Conservation (phyloP, 1,140 invertebrate genomes). For the Bombus confusus region DNA sequence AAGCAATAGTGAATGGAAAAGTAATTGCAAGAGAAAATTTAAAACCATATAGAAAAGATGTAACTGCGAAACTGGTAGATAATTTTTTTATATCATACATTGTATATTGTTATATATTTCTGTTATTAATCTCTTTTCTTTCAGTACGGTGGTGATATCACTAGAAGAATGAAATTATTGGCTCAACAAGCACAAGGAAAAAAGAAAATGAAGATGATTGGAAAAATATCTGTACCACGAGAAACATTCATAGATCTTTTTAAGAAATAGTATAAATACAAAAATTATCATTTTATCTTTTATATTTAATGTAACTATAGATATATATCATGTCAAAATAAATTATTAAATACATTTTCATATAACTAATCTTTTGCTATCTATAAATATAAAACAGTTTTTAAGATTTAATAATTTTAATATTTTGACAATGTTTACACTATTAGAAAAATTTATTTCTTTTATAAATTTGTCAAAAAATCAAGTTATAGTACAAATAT, state of each 20-base stretch:
- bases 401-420: neutral
- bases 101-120: constrained; percentile 19
- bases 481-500: neutral
- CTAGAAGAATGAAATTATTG: constrained; percentile 93
- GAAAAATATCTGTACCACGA: constrained; percentile 94
- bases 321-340: neutral
- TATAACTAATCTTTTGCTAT: neutral
- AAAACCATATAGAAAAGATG: constrained; percentile 95
- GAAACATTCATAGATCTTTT: constrained; percentile 97
- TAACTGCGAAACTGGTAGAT: constrained; percentile 95
- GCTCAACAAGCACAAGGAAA: constrained; percentile 96
- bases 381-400: constrained; percentile 8
- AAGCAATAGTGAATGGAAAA: constrained; percentile 92
- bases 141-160: constrained; percentile 89
- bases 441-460: neutral
- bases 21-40: constrained; percentile 94
- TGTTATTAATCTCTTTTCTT: constrained; percentile 54
- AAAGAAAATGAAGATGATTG: constrained; percentile 94
- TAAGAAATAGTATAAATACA: constrained; percentile 85
- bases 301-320: neutral
- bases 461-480: neutral
- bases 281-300: neutral
- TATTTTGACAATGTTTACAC: neutral
- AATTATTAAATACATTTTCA: constrained; percentile 21
- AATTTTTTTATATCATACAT: constrained; percentile 43